Base-by-base conservation (phyloP, 2,888 invertebrate species). In the Polyploca ridens region DNA sequence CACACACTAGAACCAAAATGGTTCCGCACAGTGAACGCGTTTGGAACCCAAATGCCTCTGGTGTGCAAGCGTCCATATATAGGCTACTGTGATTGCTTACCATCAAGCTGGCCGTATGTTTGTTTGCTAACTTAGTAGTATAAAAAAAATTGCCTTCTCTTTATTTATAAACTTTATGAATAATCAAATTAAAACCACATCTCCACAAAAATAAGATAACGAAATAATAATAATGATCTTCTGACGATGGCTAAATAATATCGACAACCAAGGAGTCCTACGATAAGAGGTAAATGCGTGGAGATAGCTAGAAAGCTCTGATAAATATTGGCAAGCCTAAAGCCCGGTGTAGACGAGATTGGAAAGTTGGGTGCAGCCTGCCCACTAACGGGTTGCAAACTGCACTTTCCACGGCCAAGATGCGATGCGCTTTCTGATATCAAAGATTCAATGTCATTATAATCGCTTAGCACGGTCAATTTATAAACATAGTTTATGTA, bases 301-400 rank as follows among this genome's bases (percentile, higher is more conserved):
- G 68, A 69, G 69, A 62, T 69, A 71, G 65, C 62, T 90, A 90
- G 90, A 91, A 90, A 91, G 90, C 85, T 82, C 77, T 84, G 82
- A 89, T 86, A 82, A 83, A 90, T 82, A 76, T 74, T 69, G 76
- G 74, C 73, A 73, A 78, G 77, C 73, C 79, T 76, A 72, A 76
- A 72, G 75, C 78, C 75, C 70, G 75, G 74, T 78, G 80, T 82
- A 81, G 81, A 81, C 83, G 77, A 83, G 86, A 89, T 90, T 91
- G 87, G 93, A 93, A 93, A 93, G 93, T 87, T 86, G 74, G 87
- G 86, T 88, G 89, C 89, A 88, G 84, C 83, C 83, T 77, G 86
- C 75, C 74, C 77, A 71, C 82, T 81, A 84, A 87, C 89, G 79
- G 86, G 87, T 87, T 84, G 79, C 78, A 72, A 69, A 72, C 67